Conservation (phyloP, 2,113 vertebrate genomes). For the Tilapia sparmanii region DNA sequence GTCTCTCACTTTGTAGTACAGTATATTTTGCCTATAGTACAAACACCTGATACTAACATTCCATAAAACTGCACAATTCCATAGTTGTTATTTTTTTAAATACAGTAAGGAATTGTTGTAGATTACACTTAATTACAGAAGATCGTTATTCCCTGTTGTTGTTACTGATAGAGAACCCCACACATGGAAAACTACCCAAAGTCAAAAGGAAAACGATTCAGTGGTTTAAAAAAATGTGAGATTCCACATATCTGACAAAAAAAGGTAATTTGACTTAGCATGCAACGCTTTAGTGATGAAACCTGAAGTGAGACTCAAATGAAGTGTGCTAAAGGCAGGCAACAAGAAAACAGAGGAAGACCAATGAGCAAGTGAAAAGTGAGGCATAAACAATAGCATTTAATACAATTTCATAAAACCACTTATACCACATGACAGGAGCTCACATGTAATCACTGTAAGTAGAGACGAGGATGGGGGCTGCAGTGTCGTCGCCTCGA, state of each 20-base stretch:
- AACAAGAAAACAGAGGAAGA: slow-evolving; percentile 34
- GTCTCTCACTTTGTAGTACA: background rate
- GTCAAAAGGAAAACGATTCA: slow-evolving; percentile 14
- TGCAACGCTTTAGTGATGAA: slow-evolving; percentile 59
- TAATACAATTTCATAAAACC: slow-evolving; percentile 73
- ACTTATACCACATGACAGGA: slow-evolving; percentile 71
- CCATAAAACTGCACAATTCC: background rate
- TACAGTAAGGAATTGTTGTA: background rate
- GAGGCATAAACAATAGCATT: slow-evolving; percentile 73
- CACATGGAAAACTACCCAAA: background rate
- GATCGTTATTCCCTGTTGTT: slow-evolving; percentile 18
- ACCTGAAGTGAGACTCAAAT: slow-evolving; percentile 62
- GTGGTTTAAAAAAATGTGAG: background rate
- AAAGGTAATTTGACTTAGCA: slow-evolving; percentile 58
- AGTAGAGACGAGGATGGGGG: slow-evolving; percentile 59
- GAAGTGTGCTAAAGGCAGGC: slow-evolving; percentile 55
- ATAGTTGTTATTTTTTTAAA: background rate
- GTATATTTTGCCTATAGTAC: background rate
- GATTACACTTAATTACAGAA: background rate
- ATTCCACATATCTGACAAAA: slow-evolving; percentile 41
- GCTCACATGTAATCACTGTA: slow-evolving; percentile 77
- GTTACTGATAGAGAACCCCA: slow-evolving; percentile 8
- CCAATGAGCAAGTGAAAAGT: slow-evolving; percentile 59
- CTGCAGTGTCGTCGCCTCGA: slow-evolving; percentile 46
- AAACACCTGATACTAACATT: background rate